A percentile compares a stretch with the other conserved stretches of the same genome.
These are phyloP conservation scores for Steatocranus sp. DNA, from an alignment of 2,797 vertebrate species.

Conservation along the genomic window DNA sequence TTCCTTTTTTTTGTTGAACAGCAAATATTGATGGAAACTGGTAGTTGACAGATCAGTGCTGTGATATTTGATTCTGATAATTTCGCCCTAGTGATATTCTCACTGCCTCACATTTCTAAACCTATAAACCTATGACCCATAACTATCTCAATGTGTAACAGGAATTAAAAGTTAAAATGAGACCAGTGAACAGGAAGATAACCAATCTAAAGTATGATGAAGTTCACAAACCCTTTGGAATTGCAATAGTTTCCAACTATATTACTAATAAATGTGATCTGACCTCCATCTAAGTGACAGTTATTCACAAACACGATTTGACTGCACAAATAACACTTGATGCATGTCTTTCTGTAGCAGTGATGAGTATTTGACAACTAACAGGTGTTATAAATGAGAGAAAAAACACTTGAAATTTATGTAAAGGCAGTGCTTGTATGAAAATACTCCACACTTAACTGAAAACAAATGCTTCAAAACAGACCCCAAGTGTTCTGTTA, in stretches of 20 bases:
- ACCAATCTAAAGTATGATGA: not conserved
- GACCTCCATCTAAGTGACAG: not conserved
- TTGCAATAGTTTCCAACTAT: not conserved
- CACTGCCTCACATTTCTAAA: not conserved
- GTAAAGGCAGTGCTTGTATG: not conserved
- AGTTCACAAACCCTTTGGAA: not conserved
- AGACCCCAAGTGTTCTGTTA: not conserved
- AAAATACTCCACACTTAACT: not conserved
- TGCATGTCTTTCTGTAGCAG: not conserved
- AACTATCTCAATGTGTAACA: not conserved
- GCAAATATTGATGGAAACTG: not conserved
- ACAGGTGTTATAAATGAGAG: not conserved
- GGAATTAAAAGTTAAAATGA: not conserved
- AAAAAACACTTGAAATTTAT: not conserved
- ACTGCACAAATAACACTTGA: not conserved
- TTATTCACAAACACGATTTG: not conserved
- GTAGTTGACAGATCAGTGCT: not conserved
- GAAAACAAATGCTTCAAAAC: not conserved
- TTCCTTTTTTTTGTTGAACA: not conserved
- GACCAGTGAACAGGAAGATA: not conserved
- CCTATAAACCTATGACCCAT: not conserved
- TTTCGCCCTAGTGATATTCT: not conserved
- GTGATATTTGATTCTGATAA: not conserved
- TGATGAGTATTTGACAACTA: not conserved
- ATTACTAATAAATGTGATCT: not conserved